Evolutionary conservation across 2,797 vertebrate genomes (phyloP).

Genomic region (Tapera naevia): DNA sequence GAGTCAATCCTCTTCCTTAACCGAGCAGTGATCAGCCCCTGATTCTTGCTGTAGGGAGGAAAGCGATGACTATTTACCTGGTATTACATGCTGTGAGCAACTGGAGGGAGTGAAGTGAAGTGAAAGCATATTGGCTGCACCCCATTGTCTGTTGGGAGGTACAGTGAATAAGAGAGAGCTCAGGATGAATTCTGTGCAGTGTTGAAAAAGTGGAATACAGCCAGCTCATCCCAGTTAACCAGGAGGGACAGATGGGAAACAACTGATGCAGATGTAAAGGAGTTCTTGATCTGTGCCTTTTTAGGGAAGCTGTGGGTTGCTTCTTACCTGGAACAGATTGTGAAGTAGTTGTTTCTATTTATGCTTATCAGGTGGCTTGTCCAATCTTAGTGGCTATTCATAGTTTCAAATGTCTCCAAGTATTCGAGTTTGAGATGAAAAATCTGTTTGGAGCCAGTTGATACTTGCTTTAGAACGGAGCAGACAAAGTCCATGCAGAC

Average conservation of each 20-base stretch:
- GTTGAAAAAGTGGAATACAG: neutral
- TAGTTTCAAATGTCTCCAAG: neutral
- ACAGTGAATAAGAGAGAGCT: neutral
- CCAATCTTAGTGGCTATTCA: neutral
- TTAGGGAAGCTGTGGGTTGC: neutral
- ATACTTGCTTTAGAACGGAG: neutral
- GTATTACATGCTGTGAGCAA: neutral
- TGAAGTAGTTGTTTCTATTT: neutral
- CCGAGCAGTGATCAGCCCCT: neutral
- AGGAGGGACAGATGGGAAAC: neutral
- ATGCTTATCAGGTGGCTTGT: neutral
- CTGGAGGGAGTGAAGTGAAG: neutral
- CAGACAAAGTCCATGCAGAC: neutral
- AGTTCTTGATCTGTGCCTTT: neutral
- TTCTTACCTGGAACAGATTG: neutral
- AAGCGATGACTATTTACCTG: neutral
- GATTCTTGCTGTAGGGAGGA: neutral
- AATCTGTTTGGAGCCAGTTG: neutral
- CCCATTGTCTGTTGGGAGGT: neutral
- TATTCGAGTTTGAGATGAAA: neutral
- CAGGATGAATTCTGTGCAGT: neutral
- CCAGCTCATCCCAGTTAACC: accelerated
- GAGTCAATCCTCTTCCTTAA: neutral
- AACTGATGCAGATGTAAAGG: neutral
- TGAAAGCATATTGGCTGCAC: neutral